These are phyloP conservation scores for Zygaena filipendulae DNA, from an alignment of 2,888 invertebrate species.

Conservation along the genomic window DNA sequence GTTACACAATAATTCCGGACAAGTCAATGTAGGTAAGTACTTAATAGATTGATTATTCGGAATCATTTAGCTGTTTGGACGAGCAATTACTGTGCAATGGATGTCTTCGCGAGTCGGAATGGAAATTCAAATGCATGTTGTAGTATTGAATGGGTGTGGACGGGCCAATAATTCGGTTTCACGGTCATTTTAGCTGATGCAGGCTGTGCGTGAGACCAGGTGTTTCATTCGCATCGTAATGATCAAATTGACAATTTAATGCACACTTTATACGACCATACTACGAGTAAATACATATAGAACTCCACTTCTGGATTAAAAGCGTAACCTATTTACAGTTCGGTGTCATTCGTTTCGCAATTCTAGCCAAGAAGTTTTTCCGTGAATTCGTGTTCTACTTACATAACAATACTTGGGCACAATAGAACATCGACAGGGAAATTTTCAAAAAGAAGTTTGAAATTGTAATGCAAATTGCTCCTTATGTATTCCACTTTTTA, in stretches of 20 bases:
- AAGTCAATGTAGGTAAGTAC: too few relatives aligned
- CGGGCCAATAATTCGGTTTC: conserved; percentile 57
- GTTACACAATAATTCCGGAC: too few relatives aligned
- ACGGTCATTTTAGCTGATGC: conserved; percentile 56
- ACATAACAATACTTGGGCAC: conserved; percentile 18
- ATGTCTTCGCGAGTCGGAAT: conserved; percentile 32
- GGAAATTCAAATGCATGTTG: conserved; percentile 37
- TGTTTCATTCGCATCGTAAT: conserved; percentile 36
- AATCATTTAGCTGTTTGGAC: too few relatives aligned
- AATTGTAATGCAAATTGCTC: conserved; percentile 49
- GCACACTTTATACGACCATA: conserved; percentile 11
- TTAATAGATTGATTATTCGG: too few relatives aligned
- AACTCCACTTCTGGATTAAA: too few relatives aligned
- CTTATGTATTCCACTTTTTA: conserved; percentile 47
- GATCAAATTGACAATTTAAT: conserved; percentile 33
- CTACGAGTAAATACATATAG: too few relatives aligned
- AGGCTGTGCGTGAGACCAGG: conserved; percentile 42
- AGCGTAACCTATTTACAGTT: too few relatives aligned
- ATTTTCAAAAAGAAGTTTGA: conserved; percentile 28
- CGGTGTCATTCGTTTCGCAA: too few relatives aligned
- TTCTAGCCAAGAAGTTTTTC: conserved; percentile 6
- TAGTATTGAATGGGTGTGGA: conserved; percentile 40
- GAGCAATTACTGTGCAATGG: too few relatives aligned
- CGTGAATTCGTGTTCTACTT: conserved; percentile 13
- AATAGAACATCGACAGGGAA: conserved; percentile 26